Evolutionary conservation across 1,140 invertebrate genomes (phyloP), one percentile per base, ranked within the genome.

Genomic region (Pseudomyrmex cubaensis): DNA sequence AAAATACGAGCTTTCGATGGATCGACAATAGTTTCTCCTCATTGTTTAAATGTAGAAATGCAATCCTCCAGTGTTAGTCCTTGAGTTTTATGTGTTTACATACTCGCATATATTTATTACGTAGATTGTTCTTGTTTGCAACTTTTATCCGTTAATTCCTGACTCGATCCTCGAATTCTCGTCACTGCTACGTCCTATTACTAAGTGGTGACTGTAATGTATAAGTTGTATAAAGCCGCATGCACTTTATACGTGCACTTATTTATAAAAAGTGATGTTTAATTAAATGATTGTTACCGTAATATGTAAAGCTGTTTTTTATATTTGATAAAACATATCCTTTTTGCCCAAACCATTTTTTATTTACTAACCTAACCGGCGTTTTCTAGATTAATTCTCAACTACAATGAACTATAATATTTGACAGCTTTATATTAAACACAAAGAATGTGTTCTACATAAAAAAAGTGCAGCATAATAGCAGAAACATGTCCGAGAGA

Each of bases 241-340:
- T 72, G 72, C 72, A 90, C 63, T 88, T 91, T 93, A 91, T 92
- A 93, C 89, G 90, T 85, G 72, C 88, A 74, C 63, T 92, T 93
- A 93, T 92, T 93, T 93, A 93, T 92, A 92, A 91, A 75, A 93
- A 85, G 76, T 91, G 85, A 92, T 92, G 90, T 93, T 93, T 86
- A 83, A 93, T 93, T 92, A 93, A 93, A 93, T 89, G 88, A 92
- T 92, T 93, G 92, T 93, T 93, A 93, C 91, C 92, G 89, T 90
- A 92, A 87, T 25, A 83, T 35, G 35, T 13, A 22, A 89, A 76
- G 84, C 70, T 86, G 80, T 77, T 82, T 64, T 89, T 89, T 90
- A 78, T 89, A 66, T 84, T 76, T 62, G 25, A 72, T 66, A 48
- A 50, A 62, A 5, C 62, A 20, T 85, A 61, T 52, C 46, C 64